phyloP scores from a whole-genome alignment of 1,140 invertebrate genomes.

The Latrodectus geometricus region DNA sequence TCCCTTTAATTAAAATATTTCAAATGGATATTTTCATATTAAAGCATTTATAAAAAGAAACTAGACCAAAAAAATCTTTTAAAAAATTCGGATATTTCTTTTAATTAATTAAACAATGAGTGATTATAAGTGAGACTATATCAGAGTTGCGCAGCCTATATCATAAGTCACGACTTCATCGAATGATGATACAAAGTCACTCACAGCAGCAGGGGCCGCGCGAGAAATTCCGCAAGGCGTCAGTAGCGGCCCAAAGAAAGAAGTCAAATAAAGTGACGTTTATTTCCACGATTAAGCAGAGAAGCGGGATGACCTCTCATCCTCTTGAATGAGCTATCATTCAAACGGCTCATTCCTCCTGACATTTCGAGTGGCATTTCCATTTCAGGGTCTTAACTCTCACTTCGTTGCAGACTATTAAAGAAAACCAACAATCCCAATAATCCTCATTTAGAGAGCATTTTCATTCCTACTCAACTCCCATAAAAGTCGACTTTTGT shows the following conservation, averaged over 20 bases:
- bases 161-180: too few species aligned
- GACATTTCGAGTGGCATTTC: conserved; percentile 52
- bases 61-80: too few species aligned
- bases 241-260: conserved; percentile 1
- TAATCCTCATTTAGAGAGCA: neutral
- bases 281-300: conserved; percentile 25
- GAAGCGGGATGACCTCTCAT: neutral
- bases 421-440: neutral
- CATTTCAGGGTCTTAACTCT: conserved; percentile 9
- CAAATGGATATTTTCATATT: too few species aligned
- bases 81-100: too few species aligned
- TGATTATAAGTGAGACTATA: too few species aligned
- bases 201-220: neutral
- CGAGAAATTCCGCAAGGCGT: neutral
- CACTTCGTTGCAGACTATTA: neutral
- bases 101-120: too few species aligned
- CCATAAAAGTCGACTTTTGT: too few species aligned
- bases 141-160: too few species aligned
- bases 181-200: neutral
- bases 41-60: too few species aligned
- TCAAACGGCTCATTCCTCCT: conserved; percentile 39
- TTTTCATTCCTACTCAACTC: neutral
- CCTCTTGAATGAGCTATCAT: conserved; percentile 52
- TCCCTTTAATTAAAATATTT: too few species aligned
- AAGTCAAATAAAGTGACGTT: conserved; percentile 9